Base-by-base conservation (phyloP, 1,140 invertebrate species). In the Cardiocondyla obscurior region DNA sequence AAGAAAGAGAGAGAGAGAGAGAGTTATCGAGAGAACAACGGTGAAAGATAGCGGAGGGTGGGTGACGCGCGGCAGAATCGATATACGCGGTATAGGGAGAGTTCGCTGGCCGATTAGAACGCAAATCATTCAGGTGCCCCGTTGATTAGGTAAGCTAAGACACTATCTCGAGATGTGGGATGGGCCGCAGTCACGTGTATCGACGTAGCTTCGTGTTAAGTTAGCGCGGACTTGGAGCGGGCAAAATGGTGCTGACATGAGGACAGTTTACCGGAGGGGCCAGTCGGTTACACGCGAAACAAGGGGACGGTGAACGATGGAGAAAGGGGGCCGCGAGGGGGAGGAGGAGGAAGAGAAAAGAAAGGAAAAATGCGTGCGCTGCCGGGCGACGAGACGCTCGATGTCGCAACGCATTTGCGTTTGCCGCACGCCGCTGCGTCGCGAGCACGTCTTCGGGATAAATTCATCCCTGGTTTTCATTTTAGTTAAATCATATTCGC, bases 151-250 rank as follows among this genome's bases (percentile, higher is more conserved):
- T 87, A 86, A 90, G 86, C 84, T 70, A 87, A 90, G 85, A 81
- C 82, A 76, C 64, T 58, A 55, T 85, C 58, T 42, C 62, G 55
- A 58, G 79, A 87, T 87, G 76, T 89, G 83, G 83, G 81, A 92
- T 91, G 88, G 90, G 91, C 88, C 84, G 88, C 91, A 92, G 88
- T 92, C 91, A 92, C 91, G 91, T 92, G 91, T 91, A 86, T 74
- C 85, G 82, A 92, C 88, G 91, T 91, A 88, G 85, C 69, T 89
- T 92, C 85, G 86, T 83, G 90, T 92, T 91, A 92, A 85, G 67
- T 69, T 57, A 64, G 49, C 36, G 58, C 25, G 28, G 79, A 82
- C 65, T 81, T 73, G 62, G 85, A 86, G 82, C 65, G 69, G 82
- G 81, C 82, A 84, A 62, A 88, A 70, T 67, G 76, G 84, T 87